These are phyloP conservation scores for Homarus americanus DNA, from an alignment of 1,140 invertebrate species.

Conservation along the genomic window DNA sequence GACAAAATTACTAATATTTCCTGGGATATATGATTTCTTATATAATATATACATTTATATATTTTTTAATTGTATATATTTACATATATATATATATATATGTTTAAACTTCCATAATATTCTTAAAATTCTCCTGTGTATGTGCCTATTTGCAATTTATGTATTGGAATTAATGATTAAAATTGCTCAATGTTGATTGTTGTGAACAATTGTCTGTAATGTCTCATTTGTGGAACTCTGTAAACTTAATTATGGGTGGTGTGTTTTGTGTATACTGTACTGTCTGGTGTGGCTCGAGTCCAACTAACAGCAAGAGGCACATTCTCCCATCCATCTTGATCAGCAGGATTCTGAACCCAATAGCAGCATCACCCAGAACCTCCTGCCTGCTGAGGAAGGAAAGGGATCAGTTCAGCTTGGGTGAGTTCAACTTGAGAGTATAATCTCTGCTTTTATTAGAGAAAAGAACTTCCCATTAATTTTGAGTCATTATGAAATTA, in stretches of 20 bases:
- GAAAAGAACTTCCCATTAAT: no score
- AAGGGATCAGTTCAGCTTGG: constrained; percentile 91
- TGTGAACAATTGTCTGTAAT: neutral
- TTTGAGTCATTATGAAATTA: no score
- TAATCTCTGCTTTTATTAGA: no score
- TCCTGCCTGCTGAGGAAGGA: constrained; percentile 71
- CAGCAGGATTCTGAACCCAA: constrained; percentile 69
- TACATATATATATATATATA: neutral
- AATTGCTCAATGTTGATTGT: neutral
- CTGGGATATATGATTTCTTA: neutral
- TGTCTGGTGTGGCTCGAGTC: neutral
- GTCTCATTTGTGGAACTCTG: neutral
- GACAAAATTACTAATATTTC: neutral
- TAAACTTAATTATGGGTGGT: neutral
- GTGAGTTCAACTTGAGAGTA: no score
- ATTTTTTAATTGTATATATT: neutral
- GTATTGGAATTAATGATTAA: neutral
- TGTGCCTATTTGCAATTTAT: neutral
- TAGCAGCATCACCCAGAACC: constrained; percentile 71
- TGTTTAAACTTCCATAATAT: neutral
- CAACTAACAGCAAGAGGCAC: constrained; percentile 44
- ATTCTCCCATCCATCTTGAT: constrained; percentile 51
- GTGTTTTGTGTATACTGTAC: neutral
- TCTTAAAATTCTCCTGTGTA: neutral
- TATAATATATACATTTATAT: neutral